Conservation (phyloP, 2,888 invertebrate species). For the Parascotia fuliginaria region DNA sequence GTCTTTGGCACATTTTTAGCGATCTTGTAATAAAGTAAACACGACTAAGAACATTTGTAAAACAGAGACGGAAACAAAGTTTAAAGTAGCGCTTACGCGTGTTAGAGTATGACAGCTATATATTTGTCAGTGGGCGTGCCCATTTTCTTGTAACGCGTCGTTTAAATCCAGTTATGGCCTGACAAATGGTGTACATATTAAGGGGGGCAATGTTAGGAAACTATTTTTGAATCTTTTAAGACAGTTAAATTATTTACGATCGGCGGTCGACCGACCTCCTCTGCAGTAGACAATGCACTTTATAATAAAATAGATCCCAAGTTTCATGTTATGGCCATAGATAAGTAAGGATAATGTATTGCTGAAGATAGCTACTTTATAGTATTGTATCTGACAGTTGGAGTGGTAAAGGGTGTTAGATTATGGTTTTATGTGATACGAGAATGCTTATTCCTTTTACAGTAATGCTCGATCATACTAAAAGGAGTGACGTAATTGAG, state of each 20-base stretch:
- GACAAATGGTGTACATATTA: constrained; percentile 86
- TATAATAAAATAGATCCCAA: constrained; percentile 84
- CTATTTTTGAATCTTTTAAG: constrained; percentile 87
- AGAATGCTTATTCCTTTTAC: constrained; percentile 66
- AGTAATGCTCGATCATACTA: constrained; percentile 64
- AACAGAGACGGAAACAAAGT: constrained; percentile 59
- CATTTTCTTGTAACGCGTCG: constrained; percentile 72
- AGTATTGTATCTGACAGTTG: constrained; percentile 75
- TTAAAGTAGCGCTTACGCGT: constrained; percentile 6
- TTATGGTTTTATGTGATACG: constrained; percentile 72
- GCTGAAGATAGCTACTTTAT: constrained; percentile 81
- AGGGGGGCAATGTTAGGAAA: constrained; percentile 85
- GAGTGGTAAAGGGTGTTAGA: constrained; percentile 81
- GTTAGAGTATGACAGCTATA: constrained; percentile 57
- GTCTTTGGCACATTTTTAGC: constrained; percentile 66
- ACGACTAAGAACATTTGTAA: constrained; percentile 59
- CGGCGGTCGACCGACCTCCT: constrained; percentile 76
- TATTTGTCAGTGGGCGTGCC: constrained; percentile 68
- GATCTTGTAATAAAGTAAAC: constrained; percentile 68
- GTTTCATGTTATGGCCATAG: constrained; percentile 80
- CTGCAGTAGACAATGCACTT: constrained; percentile 83
- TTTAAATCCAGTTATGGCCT: constrained; percentile 86
- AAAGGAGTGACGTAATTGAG: constrained; percentile 41
- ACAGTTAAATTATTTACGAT: constrained; percentile 85
- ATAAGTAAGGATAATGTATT: constrained; percentile 82